phyloP scores from a whole-genome alignment of 2,113 vertebrate genomes.

The Dipodomys ordii region DNA sequence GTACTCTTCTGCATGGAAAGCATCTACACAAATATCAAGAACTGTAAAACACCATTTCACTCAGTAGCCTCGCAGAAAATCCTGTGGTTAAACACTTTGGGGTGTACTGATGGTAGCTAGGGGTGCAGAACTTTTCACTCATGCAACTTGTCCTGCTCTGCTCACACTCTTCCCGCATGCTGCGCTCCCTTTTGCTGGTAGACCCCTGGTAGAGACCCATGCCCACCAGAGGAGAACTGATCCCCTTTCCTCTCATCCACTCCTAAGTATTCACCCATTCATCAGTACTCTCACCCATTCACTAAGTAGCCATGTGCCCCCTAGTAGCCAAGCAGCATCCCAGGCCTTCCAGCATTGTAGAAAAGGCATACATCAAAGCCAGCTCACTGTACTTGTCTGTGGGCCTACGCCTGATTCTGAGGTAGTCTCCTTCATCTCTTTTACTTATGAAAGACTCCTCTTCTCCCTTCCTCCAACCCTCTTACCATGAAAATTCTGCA shows the following conservation, averaged over 20 bases:
- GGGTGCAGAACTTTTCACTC: not conserved
- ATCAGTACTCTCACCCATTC: not conserved
- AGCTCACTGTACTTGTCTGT: not conserved
- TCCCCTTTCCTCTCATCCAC: too few relatives aligned
- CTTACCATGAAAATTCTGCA: not conserved
- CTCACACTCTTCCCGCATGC: not conserved
- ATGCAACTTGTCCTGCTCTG: not conserved
- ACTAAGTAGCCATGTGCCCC: not conserved
- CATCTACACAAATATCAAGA: not conserved
- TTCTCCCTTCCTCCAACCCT: not conserved
- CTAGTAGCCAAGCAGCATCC: not conserved
- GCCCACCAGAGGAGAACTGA: not conserved
- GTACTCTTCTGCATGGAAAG: not conserved
- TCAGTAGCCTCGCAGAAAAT: not conserved
- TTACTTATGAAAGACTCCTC: not conserved
- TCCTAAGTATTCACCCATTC: not conserved
- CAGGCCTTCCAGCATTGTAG: not conserved
- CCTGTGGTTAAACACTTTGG: not conserved
- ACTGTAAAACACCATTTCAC: not conserved
- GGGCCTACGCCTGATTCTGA: not conserved
- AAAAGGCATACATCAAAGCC: not conserved
- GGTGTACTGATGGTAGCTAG: not conserved
- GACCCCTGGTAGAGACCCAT: not conserved
- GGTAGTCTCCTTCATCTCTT: not conserved
- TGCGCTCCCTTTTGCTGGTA: not conserved